A percentile compares a stretch with the other conserved stretches of the same genome.
These are phyloP conservation scores for Popillia japonica DNA, from an alignment of 1,140 invertebrate genomes.

Conservation along the genomic window DNA sequence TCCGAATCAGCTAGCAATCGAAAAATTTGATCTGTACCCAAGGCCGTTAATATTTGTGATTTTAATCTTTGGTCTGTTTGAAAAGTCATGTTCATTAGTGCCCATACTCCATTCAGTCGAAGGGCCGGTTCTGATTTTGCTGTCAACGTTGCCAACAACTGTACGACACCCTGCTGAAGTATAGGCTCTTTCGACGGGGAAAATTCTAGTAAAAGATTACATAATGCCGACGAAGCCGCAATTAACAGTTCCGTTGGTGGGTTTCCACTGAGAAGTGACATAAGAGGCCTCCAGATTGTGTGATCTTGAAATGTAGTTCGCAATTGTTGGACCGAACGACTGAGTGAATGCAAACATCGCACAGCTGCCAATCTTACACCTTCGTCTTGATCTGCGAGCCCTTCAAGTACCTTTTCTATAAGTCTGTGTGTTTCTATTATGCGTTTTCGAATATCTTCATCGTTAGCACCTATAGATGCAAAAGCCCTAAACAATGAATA, in stretches of 20 bases:
- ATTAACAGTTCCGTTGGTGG: slow-evolving; percentile 73
- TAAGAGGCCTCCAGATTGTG: slow-evolving; percentile 88
- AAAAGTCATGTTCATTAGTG: slow-evolving; percentile 82
- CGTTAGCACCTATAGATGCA: slow-evolving; percentile 90
- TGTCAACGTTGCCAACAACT: slow-evolving; percentile 83
- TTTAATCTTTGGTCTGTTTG: slow-evolving; percentile 89
- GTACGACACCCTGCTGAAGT: slow-evolving; percentile 83
- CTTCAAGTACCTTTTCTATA: slow-evolving; percentile 86
- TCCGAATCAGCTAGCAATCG: slow-evolving; percentile 83
- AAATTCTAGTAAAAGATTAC: slow-evolving; percentile 94
- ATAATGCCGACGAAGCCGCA: slow-evolving; percentile 89
- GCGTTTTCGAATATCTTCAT: slow-evolving; percentile 91
- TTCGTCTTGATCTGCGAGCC: slow-evolving; percentile 76
- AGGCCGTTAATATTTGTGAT: slow-evolving; percentile 80
- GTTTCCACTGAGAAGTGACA: slow-evolving; percentile 77
- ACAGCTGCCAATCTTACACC: slow-evolving; percentile 82
- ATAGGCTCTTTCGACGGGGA: slow-evolving; percentile 93
- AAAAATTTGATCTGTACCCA: slow-evolving; percentile 92
- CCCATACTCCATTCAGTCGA: slow-evolving; percentile 79
- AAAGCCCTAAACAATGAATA: slow-evolving; percentile 70
- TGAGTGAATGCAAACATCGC: slow-evolving; percentile 89
- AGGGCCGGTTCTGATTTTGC: slow-evolving; percentile 77
- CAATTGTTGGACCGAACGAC: slow-evolving; percentile 90
- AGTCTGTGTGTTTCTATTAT: slow-evolving; percentile 91
- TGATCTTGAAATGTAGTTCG: slow-evolving; percentile 95